Evolutionary conservation across 2,888 invertebrate genomes (phyloP).

Genomic region (Folsomia candida): DNA sequence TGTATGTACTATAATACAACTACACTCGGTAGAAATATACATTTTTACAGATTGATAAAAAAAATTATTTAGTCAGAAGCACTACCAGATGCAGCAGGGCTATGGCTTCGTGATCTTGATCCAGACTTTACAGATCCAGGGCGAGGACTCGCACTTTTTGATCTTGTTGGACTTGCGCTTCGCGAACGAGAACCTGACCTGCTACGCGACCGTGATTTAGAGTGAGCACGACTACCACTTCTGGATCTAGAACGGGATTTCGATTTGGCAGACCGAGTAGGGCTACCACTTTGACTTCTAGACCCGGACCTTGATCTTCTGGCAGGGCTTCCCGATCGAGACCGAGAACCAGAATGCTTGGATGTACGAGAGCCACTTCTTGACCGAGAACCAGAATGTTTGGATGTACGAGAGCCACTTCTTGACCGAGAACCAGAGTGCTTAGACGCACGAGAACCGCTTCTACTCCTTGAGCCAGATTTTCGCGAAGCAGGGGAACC

Average conservation of each 20-base stretch:
- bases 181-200: slow-evolving; percentile 33
- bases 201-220: slow-evolving; percentile 54
- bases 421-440: slow-evolving; percentile 53
- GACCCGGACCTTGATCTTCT: slow-evolving; percentile 58
- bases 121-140: slow-evolving; percentile 3
- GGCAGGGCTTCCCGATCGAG: neutral
- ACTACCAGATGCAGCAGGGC: neutral
- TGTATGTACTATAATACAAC: no score
- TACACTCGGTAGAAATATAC: no score
- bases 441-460: slow-evolving; percentile 48
- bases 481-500: slow-evolving; percentile 48
- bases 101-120: slow-evolving; percentile 7
- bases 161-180: slow-evolving; percentile 10
- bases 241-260: slow-evolving; percentile 54
- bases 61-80: no score
- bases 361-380: slow-evolving; percentile 53
- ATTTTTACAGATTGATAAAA: no score
- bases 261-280: no score
- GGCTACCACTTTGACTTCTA: slow-evolving; percentile 52
- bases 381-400: slow-evolving; percentile 51
- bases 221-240: slow-evolving; percentile 52
- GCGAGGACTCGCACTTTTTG: no score
- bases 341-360: slow-evolving; percentile 30
- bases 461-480: slow-evolving; percentile 47
- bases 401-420: slow-evolving; percentile 21